phyloP scores from a whole-genome alignment of 2,113 vertebrate genomes.

The Henicopernis longicauda region DNA sequence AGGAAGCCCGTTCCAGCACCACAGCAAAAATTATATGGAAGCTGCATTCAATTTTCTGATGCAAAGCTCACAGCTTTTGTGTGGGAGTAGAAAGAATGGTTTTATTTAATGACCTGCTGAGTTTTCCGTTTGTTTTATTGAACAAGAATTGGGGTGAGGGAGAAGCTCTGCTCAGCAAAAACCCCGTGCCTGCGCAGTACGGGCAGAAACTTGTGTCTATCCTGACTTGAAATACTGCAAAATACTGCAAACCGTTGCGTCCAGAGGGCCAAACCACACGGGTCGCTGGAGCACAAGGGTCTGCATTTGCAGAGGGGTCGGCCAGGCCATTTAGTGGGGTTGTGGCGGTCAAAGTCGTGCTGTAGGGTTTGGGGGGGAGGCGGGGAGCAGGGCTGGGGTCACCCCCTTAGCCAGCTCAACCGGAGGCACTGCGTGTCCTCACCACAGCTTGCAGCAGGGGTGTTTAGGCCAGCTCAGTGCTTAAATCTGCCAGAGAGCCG shows the following conservation, averaged over 20 bases:
- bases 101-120: constrained; percentile 28
- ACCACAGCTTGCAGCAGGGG: not conserved
- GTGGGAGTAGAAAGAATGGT: constrained; percentile 2
- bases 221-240: not conserved
- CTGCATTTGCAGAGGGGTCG: not conserved
- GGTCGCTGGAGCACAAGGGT: not conserved
- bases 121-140: not conserved
- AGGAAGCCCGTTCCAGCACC: not conserved
- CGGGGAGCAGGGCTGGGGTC: not conserved
- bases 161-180: constrained; percentile 16
- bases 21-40: not conserved
- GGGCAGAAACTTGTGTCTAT: not conserved
- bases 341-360: too few species aligned
- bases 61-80: not conserved
- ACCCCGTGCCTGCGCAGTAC: rapidly evolving
- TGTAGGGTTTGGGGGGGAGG: not conserved
- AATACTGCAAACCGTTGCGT: not conserved
- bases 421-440: not conserved
- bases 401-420: not conserved
- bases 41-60: not conserved
- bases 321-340: not conserved
- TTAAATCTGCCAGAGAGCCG: not conserved
- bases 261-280: not conserved
- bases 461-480: not conserved
- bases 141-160: not conserved